phyloP scores from a whole-genome alignment of 2,888 invertebrate genomes.

The Acronicta leporina region DNA sequence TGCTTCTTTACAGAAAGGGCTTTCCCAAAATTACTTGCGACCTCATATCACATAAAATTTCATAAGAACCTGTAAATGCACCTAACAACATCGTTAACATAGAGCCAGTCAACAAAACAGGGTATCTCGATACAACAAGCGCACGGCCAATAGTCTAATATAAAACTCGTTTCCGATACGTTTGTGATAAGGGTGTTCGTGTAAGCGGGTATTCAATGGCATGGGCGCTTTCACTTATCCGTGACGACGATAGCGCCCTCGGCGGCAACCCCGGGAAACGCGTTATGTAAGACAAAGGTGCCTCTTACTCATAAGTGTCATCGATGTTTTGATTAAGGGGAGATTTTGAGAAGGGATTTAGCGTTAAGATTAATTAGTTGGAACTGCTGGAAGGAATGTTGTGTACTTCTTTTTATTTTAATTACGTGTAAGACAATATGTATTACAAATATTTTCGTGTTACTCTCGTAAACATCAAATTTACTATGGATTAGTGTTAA shows the following conservation, averaged over 20 bases:
- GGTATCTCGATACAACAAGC: constrained; percentile 26
- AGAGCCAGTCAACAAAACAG: constrained; percentile 31
- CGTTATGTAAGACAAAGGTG: constrained; percentile 41
- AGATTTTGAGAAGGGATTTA: constrained; percentile 26
- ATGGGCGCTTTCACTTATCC: constrained; percentile 65
- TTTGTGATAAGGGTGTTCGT: constrained; percentile 60
- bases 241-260: constrained; percentile 55
- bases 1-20: not conserved
- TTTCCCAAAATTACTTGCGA: not conserved
- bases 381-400: not conserved
- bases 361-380: constrained; percentile 8
- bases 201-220: constrained; percentile 59
- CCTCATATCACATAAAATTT: not conserved
- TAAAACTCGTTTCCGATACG: constrained; percentile 56
- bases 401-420: not conserved
- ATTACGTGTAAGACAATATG: no score
- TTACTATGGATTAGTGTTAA: not conserved
- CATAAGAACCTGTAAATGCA: constrained; percentile 3
- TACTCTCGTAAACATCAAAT: not conserved
- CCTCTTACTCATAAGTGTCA: constrained; percentile 44
- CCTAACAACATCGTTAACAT: constrained; percentile 21
- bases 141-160: constrained; percentile 47
- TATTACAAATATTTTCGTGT: no score
- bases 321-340: constrained; percentile 41
- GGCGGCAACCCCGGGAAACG: constrained; percentile 51